phyloP scores from a whole-genome alignment of 2,888 invertebrate species.

The Euphydryas editha region DNA sequence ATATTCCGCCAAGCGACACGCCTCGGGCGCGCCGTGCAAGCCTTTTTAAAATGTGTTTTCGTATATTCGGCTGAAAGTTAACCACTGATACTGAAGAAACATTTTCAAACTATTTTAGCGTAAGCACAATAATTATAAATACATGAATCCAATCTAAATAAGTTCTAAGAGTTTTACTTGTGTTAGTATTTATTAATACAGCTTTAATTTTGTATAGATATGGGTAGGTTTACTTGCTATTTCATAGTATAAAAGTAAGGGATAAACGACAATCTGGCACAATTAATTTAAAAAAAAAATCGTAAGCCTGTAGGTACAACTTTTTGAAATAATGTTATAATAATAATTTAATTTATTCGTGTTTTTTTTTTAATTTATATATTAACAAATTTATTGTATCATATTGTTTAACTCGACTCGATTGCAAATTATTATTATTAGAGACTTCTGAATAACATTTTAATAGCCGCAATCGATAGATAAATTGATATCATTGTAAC shows the following conservation, averaged over 20 bases:
- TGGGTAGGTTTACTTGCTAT: too few species aligned
- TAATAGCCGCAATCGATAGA: not conserved
- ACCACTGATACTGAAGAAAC: slow-evolving; percentile 61
- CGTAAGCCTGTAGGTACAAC: too few species aligned
- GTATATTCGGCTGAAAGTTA: slow-evolving; percentile 59
- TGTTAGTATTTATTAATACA: not conserved
- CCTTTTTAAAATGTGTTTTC: slow-evolving; percentile 72
- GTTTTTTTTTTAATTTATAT: too few species aligned
- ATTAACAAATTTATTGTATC: too few species aligned
- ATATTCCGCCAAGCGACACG: slow-evolving; percentile 69
- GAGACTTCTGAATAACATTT: not conserved
- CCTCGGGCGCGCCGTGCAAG: slow-evolving; percentile 65
- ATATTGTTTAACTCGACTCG: too few species aligned
- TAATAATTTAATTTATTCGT: too few species aligned
- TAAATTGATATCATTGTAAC: slow-evolving; percentile 16
- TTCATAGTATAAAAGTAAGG: too few species aligned
- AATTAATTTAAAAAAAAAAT: too few species aligned
- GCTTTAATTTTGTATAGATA: too few species aligned
- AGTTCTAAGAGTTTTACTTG: not conserved
- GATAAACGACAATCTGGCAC: too few species aligned
- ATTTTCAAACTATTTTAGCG: slow-evolving; percentile 22
- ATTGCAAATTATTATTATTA: too few species aligned
- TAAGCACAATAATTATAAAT: not conserved
- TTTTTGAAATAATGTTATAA: too few species aligned
- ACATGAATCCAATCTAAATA: not conserved